phyloP scores from a whole-genome alignment of 2,888 invertebrate genomes.

The Myathropa florea region DNA sequence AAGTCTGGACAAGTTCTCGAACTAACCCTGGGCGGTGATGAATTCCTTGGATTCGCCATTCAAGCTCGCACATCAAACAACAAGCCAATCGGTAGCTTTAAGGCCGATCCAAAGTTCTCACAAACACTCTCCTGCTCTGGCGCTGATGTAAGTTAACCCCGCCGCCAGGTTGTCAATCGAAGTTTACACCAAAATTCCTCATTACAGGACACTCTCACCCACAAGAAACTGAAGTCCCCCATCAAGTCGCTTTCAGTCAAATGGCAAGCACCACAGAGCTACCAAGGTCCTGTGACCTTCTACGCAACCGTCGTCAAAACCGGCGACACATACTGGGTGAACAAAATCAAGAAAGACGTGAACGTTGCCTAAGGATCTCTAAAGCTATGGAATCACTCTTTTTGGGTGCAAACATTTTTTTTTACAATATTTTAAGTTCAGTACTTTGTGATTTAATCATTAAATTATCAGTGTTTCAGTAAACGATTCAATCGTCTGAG shows the following conservation, averaged over 20 bases:
- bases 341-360: constrained; percentile 84
- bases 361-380: constrained; percentile 80
- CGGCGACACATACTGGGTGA: constrained; percentile 88
- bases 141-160: constrained; percentile 72
- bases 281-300: constrained; percentile 85
- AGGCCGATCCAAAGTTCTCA: constrained; percentile 81
- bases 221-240: constrained; percentile 84
- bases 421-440: constrained; percentile 15
- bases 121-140: constrained; percentile 77
- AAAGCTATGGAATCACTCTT: not conserved
- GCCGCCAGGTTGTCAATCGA: constrained; percentile 31
- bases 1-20: constrained; percentile 79
- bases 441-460: constrained; percentile 61
- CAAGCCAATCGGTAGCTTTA: constrained; percentile 85
- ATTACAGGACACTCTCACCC: constrained; percentile 86
- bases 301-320: constrained; percentile 86
- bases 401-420: constrained; percentile 42
- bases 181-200: constrained; percentile 26
- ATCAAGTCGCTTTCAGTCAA: constrained; percentile 83
- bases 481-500: not conserved
- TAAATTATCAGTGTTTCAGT: constrained; percentile 30
- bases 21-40: constrained; percentile 81
- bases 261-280: constrained; percentile 85
- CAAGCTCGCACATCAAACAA: constrained; percentile 84
- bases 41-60: constrained; percentile 85